Evolutionary conservation across 2,888 invertebrate species (phyloP).

Genomic region (Mythimna albipuncta): DNA sequence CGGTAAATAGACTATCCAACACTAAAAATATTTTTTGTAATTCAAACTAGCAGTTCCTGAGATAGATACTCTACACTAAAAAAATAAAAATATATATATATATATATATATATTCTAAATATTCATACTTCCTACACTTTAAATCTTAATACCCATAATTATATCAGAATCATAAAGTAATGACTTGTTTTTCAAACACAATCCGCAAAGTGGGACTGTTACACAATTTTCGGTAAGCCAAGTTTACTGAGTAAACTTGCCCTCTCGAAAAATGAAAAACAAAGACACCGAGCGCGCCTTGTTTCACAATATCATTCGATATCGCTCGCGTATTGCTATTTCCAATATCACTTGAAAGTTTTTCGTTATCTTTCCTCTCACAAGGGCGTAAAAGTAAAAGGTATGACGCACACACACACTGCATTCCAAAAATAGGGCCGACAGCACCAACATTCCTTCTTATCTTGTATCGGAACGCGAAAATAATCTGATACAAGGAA

Average conservation of each 20-base stretch:
- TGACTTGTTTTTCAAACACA: no score
- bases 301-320: slow-evolving; percentile 49
- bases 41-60: no score
- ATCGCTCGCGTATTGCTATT: slow-evolving; percentile 50
- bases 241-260: background rate
- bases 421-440: slow-evolving; percentile 45
- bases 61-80: no score
- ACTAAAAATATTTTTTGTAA: no score
- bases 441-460: slow-evolving; percentile 55
- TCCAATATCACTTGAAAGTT: slow-evolving; percentile 57
- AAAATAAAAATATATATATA: no score
- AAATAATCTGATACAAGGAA: slow-evolving; percentile 52
- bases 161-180: no score
- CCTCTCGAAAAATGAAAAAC: slow-evolving; percentile 13
- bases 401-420: slow-evolving; percentile 51
- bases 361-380: slow-evolving; percentile 50
- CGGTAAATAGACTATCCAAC: no score
- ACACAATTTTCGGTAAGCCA: background rate
- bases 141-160: no score
- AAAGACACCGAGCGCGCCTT: slow-evolving; percentile 9
- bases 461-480: slow-evolving; percentile 46
- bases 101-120: no score
- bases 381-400: slow-evolving; percentile 54
- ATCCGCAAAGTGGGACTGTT: background rate
- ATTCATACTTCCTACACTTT: no score